Conservation (phyloP, 37 sponge, comb jelly and placozoan species). For the Spongia lamella region DNA sequence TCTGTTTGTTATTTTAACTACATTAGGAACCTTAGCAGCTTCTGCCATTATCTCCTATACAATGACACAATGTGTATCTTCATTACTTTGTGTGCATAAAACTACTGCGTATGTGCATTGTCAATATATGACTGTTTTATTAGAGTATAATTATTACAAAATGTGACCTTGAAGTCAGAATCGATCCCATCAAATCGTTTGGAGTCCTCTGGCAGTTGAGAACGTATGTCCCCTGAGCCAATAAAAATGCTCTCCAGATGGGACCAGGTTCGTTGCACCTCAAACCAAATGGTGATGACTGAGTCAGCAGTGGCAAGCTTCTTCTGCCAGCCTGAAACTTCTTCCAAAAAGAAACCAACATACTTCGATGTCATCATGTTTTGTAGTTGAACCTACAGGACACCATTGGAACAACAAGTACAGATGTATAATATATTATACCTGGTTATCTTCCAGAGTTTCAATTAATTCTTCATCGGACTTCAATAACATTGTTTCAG, state of each 20-base stretch:
- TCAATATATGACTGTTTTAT: too few relatives aligned
- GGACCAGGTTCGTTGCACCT: constrained; percentile 99
- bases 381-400: constrained; percentile 90
- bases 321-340: constrained; percentile 96
- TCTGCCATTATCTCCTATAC: constrained; percentile 61
- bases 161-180: constrained; percentile 83
- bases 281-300: constrained; percentile 98
- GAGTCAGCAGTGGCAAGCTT: constrained; percentile 93
- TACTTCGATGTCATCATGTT: constrained; percentile 98
- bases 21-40: constrained; percentile 93
- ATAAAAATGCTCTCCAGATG: constrained; percentile 98
- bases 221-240: constrained; percentile 94
- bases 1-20: constrained; percentile 90
- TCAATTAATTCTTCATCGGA: constrained; percentile 96
- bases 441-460: constrained; percentile 98
- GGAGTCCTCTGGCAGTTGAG: constrained; percentile 95
- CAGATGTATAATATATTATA: neutral
- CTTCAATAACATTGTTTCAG: constrained; percentile 70
- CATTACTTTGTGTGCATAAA: neutral
- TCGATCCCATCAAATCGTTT: constrained; percentile 96
- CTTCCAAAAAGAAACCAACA: constrained; percentile 96
- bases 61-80: neutral
- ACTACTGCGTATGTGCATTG: too few relatives aligned
- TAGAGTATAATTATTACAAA: neutral
- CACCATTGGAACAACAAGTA: neutral